A percentile compares a stretch with the other conserved stretches of the same genome.
These are phyloP conservation scores for Ammodytes dubius DNA, from an alignment of 2,113 vertebrate species.

Conservation along the genomic window DNA sequence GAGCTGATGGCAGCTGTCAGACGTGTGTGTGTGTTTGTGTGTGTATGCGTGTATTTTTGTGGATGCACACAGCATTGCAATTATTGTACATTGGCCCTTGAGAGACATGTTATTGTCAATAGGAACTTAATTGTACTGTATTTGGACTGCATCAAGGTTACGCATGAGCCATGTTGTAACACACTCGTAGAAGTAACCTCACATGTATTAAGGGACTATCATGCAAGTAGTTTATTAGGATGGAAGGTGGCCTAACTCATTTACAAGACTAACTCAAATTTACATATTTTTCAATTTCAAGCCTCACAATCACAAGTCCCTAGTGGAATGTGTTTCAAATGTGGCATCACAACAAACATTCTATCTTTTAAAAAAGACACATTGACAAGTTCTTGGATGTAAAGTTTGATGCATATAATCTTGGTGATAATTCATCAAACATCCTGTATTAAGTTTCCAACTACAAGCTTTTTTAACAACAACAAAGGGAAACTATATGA, in stretches of 20 bases:
- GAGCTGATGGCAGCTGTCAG: slow-evolving; percentile 51
- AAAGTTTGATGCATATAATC: not conserved
- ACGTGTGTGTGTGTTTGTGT: not conserved
- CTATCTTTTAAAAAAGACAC: not conserved
- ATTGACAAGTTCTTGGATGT: not conserved
- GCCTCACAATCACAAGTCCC: slow-evolving; percentile 1
- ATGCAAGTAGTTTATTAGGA: not conserved
- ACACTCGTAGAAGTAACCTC: not conserved
- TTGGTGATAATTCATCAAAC: not conserved
- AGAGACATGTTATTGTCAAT: slow-evolving; percentile 36
- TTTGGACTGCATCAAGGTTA: slow-evolving; percentile 27
- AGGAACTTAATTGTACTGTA: slow-evolving; percentile 9
- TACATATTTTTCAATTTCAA: slow-evolving; percentile 15
- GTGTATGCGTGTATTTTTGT: not conserved
- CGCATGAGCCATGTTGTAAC: slow-evolving; percentile 19
- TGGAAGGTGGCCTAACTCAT: not conserved
- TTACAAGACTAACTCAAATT: not conserved
- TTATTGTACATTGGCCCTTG: slow-evolving; percentile 42
- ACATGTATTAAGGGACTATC: not conserved
- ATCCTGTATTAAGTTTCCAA: not conserved
- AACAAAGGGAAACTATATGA: too few relatives aligned
- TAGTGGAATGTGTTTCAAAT: not conserved
- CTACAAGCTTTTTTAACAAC: not conserved
- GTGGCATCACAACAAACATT: not conserved
- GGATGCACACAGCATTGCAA: slow-evolving; percentile 36